Evolutionary conservation across 2,888 invertebrate species (phyloP).

Genomic region (Tachina grossa): DNA sequence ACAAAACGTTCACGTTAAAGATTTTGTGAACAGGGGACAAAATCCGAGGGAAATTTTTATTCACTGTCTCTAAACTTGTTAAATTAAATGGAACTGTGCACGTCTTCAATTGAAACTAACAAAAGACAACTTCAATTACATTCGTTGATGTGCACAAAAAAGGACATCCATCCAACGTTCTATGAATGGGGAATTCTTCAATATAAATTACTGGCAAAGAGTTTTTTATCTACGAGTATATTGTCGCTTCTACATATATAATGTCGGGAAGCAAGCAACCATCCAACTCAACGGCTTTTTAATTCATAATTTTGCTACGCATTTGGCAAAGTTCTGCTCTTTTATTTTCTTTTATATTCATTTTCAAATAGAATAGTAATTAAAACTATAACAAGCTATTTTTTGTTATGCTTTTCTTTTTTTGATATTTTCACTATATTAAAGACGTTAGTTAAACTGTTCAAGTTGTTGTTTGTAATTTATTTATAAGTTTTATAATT

Average conservation of each 20-base stretch:
- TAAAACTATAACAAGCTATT: conserved; percentile 43
- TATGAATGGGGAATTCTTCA: conserved; percentile 36
- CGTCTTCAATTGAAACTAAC: background rate
- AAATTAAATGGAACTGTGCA: too few species aligned
- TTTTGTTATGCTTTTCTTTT: conserved; percentile 20
- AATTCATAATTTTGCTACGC: background rate
- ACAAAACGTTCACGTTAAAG: too few species aligned
- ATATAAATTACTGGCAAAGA: conserved; percentile 31
- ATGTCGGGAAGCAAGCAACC: conserved; percentile 7
- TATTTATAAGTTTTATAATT: conserved; percentile 64
- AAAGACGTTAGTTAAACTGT: conserved; percentile 52
- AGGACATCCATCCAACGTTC: conserved; percentile 5
- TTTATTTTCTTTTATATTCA: conserved; percentile 10
- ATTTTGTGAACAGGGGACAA: too few species aligned
- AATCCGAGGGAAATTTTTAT: too few species aligned
- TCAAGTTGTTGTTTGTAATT: conserved; percentile 52
- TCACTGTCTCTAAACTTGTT: too few species aligned
- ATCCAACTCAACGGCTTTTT: conserved; percentile 13
- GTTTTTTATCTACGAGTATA: conserved; percentile 11
- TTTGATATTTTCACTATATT: conserved; percentile 30
- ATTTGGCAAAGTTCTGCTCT: conserved; percentile 4
- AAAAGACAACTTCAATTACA: conserved; percentile 2
- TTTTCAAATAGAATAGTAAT: conserved; percentile 40
- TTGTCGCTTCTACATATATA: background rate
- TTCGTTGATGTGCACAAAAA: conserved; percentile 7